A percentile compares a stretch with the other conserved stretches of the same genome.
These are phyloP conservation scores for Escarpia spicata DNA, from an alignment of 2,888 invertebrate genomes.

Conservation along the genomic window DNA sequence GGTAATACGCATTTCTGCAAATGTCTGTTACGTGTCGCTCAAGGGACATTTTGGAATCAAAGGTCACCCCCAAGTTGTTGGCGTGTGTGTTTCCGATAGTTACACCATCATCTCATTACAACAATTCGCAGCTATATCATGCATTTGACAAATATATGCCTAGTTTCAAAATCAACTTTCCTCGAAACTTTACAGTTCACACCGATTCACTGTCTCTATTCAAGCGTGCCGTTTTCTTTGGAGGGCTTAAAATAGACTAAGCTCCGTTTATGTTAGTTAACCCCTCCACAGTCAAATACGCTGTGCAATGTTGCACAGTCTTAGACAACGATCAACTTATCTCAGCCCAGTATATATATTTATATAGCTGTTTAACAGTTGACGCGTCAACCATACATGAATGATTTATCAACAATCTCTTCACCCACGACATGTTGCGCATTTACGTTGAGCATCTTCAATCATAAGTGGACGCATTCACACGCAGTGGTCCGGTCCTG, in stretches of 20 bases:
- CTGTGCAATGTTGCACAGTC: not conserved
- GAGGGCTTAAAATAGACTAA: not conserved
- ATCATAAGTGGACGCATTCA: not conserved
- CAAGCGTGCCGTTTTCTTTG: not conserved
- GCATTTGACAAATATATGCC: not conserved
- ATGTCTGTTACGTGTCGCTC: too few species aligned
- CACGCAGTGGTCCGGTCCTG: not conserved
- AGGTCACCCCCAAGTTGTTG: too few species aligned
- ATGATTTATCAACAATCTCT: not conserved
- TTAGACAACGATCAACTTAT: not conserved
- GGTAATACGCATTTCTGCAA: too few species aligned
- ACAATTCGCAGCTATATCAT: not conserved
- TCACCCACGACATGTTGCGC: not conserved
- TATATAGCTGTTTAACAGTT: not conserved
- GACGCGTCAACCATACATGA: not conserved
- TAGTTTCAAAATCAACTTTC: not conserved
- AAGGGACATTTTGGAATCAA: too few species aligned
- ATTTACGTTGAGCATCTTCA: not conserved
- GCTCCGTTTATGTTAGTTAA: not conserved
- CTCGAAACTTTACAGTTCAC: not conserved
- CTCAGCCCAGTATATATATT: not conserved
- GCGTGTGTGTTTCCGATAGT: too few species aligned
- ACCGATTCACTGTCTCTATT: not conserved
- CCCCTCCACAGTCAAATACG: not conserved
- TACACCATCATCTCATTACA: too few species aligned